phyloP scores from a whole-genome alignment of 2,797 vertebrate species.

The Pangasius macronema region DNA sequence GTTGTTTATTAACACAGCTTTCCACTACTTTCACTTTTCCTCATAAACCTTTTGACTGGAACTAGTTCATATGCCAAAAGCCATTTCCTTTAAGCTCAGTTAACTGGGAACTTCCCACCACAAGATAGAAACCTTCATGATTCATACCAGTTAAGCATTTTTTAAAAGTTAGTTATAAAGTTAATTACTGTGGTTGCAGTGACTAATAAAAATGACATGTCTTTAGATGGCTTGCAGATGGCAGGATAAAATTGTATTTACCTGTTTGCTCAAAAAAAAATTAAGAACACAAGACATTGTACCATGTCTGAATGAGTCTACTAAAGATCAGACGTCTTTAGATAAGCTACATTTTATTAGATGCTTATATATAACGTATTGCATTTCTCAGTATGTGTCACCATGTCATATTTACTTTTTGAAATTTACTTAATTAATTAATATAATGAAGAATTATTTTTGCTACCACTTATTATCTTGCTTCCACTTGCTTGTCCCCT shows the following conservation, averaged over 20 bases:
- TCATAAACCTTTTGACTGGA: conserved; percentile 29
- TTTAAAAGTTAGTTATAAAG: conserved; percentile 14
- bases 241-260: not conserved
- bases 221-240: not conserved
- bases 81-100: conserved; percentile 42
- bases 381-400: not conserved
- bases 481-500: not conserved
- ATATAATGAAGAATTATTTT: not conserved
- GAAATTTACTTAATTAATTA: not conserved
- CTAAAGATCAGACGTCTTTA: not conserved
- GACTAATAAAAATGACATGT: conserved; percentile 1
- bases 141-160: conserved; percentile 34
- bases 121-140: conserved; percentile 33
- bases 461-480: not conserved
- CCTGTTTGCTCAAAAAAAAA: not conserved
- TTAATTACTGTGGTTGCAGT: conserved; percentile 22
- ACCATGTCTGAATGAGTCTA: not conserved
- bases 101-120: conserved; percentile 31
- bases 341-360: not conserved
- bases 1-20: conserved; percentile 54
- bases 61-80: conserved; percentile 28
- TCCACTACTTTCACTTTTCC: conserved; percentile 42
- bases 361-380: not conserved
- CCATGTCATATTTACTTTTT: not conserved
- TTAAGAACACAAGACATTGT: not conserved